Conservation (phyloP, 2,113 vertebrate genomes). For the Marcusenius ussheri region DNA sequence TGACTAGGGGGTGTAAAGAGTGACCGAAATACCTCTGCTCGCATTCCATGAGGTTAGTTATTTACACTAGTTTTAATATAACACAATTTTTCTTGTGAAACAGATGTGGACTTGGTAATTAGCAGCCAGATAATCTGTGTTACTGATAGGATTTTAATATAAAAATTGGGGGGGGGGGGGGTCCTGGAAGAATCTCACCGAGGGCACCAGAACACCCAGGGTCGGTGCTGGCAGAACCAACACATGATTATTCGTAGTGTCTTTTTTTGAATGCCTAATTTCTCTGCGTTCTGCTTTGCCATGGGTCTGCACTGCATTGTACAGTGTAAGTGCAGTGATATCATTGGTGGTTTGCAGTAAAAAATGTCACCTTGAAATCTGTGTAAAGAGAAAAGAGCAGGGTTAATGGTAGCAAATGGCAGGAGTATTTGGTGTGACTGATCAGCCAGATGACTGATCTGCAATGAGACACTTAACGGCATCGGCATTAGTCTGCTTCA, state of each 20-base stretch:
- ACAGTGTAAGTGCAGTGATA: background rate
- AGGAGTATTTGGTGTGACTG: background rate
- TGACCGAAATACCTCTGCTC: background rate
- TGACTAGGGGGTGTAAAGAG: background rate
- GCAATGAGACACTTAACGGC: background rate
- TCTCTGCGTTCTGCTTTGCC: background rate
- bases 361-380: background rate
- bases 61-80: background rate
- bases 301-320: background rate
- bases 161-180: background rate
- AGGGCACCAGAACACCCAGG: background rate
- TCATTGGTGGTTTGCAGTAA: background rate
- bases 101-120: background rate
- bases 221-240: background rate
- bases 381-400: background rate
- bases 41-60: background rate
- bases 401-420: background rate
- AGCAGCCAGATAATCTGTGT: background rate
- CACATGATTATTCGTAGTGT: background rate
- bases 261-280: background rate
- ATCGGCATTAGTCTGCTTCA: background rate
- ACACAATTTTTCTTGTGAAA: background rate
- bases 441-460: background rate
- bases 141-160: background rate
- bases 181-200: background rate